These are phyloP conservation scores for Peromyscus polionotus DNA, from an alignment of 2,113 vertebrate genomes.

Conservation along the genomic window DNA sequence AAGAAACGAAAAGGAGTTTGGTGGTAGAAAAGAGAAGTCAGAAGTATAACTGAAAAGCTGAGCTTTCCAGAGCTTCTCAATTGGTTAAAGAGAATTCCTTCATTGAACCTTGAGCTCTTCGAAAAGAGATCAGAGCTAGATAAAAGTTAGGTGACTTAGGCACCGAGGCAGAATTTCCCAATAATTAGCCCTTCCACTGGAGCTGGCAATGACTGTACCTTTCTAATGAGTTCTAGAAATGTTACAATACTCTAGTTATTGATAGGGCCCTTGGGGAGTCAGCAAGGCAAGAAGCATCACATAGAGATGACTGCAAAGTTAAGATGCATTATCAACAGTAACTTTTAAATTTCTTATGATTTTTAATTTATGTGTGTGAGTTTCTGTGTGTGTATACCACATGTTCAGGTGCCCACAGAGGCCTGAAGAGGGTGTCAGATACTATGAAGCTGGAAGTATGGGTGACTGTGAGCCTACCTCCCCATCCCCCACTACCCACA, in stretches of 20 bases:
- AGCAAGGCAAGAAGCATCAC: neutral
- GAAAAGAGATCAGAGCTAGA: constrained; percentile 8
- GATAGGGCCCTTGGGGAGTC: neutral
- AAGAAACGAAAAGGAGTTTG: constrained; percentile 55
- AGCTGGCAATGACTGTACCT: neutral
- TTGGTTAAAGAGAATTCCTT: constrained; percentile 65
- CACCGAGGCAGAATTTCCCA: neutral
- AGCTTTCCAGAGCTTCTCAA: constrained; percentile 69
- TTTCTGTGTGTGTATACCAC: neutral
- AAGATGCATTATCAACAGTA: neutral
- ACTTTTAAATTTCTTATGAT: neutral
- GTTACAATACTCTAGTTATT: neutral
- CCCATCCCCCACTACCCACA: neutral
- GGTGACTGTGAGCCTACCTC: neutral
- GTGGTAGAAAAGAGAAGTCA: constrained; percentile 62
- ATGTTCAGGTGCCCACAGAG: neutral
- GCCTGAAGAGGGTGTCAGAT: neutral
- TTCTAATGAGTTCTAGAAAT: neutral
- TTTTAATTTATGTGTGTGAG: neutral
- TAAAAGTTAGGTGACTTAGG: neutral
- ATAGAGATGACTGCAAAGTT: neutral
- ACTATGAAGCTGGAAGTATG: neutral
- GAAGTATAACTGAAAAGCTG: constrained; percentile 59
- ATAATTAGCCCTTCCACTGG: neutral
- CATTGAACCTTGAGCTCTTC: constrained; percentile 73